phyloP scores from a whole-genome alignment of 2,113 vertebrate species.

The Labeo catla region DNA sequence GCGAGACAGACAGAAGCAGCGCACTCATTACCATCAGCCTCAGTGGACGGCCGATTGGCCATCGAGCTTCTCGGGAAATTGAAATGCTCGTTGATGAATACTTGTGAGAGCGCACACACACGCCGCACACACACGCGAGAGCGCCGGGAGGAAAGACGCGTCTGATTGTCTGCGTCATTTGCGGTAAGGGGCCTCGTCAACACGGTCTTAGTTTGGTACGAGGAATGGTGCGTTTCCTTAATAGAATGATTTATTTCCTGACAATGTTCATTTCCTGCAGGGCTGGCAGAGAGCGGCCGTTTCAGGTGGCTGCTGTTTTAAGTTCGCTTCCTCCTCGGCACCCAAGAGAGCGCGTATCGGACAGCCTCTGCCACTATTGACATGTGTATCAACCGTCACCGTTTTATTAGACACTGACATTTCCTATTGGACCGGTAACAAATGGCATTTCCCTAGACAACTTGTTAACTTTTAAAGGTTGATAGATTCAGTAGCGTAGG shows the following conservation, averaged over 20 bases:
- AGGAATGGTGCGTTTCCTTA: background rate
- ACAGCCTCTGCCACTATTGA: constrained; percentile 63
- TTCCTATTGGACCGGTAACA: constrained; percentile 81
- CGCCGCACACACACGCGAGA: background rate
- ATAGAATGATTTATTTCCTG: constrained; percentile 52
- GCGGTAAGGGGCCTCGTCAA: background rate
- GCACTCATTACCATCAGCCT: constrained; percentile 43
- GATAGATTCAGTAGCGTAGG: constrained; percentile 74
- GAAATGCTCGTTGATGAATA: constrained; percentile 42
- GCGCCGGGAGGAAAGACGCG: background rate
- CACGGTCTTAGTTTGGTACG: background rate
- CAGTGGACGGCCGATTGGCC: constrained; percentile 35
- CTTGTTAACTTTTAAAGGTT: constrained; percentile 89
- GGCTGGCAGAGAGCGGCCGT: background rate
- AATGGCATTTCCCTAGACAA: constrained; percentile 83
- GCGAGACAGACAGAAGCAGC: background rate
- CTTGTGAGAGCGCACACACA: constrained; percentile 19
- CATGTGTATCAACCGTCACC: constrained; percentile 68
- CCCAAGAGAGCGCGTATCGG: constrained; percentile 22
- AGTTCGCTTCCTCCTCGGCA: constrained; percentile 34
- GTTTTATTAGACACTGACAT: constrained; percentile 80
- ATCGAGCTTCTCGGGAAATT: constrained; percentile 48
- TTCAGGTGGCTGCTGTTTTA: constrained; percentile 41
- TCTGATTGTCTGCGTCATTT: constrained; percentile 19
- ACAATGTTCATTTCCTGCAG: constrained; percentile 45